Conservation (phyloP, 2,888 invertebrate species). For the Isotomurus palustris region DNA sequence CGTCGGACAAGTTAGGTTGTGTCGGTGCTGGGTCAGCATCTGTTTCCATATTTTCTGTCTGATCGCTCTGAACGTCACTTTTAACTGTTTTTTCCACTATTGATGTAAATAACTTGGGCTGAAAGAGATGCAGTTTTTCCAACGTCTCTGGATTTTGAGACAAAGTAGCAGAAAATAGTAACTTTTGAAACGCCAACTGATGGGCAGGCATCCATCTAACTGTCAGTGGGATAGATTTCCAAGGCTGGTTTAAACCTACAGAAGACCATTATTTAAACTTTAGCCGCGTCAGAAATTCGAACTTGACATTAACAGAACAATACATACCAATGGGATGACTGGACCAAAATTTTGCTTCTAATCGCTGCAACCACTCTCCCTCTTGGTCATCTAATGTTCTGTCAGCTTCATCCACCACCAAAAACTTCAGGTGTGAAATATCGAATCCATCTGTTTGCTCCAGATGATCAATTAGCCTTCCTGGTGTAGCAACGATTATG, state of each 20-base stretch:
- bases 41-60: slow-evolving; percentile 2
- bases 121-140: slow-evolving; percentile 79
- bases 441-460: slow-evolving; percentile 75
- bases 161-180: slow-evolving; percentile 95
- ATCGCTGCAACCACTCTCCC: slow-evolving; percentile 81
- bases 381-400: slow-evolving; percentile 86
- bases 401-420: slow-evolving; percentile 97
- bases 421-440: slow-evolving; percentile 65
- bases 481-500: slow-evolving; percentile 88
- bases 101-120: slow-evolving; percentile 85
- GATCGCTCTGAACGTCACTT: too few species aligned
- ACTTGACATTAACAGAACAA: too few species aligned
- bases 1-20: slow-evolving; percentile 52
- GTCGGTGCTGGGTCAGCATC: slow-evolving; percentile 47
- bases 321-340: slow-evolving; percentile 34
- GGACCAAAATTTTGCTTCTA: slow-evolving; percentile 63
- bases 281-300: too few species aligned
- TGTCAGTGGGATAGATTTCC: slow-evolving; percentile 54
- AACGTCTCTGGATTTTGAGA: slow-evolving; percentile 95
- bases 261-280: background rate
- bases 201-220: slow-evolving; percentile 53
- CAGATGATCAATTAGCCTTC: slow-evolving; percentile 86
- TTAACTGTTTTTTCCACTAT: slow-evolving; percentile 50
- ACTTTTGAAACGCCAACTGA: slow-evolving; percentile 70
- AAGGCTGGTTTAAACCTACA: slow-evolving; percentile 47